Percentiles rank a stretch among this genome's conserved stretches.
Conservation (phyloP, 2,113 vertebrate species). For the Takifugu flavidus region DNA sequence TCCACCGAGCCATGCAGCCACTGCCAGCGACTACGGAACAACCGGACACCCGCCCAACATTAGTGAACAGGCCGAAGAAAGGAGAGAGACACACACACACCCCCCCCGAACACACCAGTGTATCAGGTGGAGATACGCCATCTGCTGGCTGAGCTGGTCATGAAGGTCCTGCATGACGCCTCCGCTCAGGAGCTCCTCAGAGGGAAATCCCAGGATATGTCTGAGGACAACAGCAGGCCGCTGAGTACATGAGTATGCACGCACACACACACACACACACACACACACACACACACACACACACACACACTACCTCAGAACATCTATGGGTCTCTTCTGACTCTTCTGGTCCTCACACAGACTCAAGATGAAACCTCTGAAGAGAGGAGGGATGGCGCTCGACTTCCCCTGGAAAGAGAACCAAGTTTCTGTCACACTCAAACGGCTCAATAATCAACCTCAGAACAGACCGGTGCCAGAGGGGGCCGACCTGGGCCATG, state of each 20-base stretch:
- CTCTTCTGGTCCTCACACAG: constrained; percentile 81
- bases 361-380: constrained; percentile 84
- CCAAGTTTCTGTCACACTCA: not conserved
- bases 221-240: constrained; percentile 54
- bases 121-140: constrained; percentile 85
- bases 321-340: constrained; percentile 74
- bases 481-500: constrained; percentile 83
- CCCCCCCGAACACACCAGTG: constrained; percentile 80
- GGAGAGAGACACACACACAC: not conserved
- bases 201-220: constrained; percentile 83
- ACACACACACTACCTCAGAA: constrained; percentile 73
- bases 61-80: not conserved
- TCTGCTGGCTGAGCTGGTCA: constrained; percentile 79
- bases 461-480: too few relatives aligned
- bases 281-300: not conserved
- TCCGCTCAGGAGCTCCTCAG: constrained; percentile 76
- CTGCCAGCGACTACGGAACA: constrained; percentile 82
- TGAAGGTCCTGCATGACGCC: constrained; percentile 77
- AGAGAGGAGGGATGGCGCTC: constrained; percentile 77
- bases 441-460: too few relatives aligned
- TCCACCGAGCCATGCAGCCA: constrained; percentile 77
- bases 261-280: too few relatives aligned
- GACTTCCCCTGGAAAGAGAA: constrained; percentile 71
- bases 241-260: too few relatives aligned
- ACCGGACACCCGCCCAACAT: not conserved